Conservation (phyloP, 2,113 vertebrate genomes). For the Thamnaconus septentrionalis region DNA sequence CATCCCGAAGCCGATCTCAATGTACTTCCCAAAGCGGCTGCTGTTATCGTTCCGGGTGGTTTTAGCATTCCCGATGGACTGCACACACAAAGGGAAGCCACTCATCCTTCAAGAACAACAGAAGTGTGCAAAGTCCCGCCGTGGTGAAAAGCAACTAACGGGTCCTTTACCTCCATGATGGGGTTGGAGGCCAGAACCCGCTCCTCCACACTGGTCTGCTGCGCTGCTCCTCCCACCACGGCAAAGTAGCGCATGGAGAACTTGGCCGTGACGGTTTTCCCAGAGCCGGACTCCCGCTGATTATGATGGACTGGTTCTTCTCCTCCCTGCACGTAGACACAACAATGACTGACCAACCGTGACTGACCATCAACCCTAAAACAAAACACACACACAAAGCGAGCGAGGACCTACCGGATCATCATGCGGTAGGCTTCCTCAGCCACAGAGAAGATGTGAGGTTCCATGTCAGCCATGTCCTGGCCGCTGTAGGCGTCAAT, state of each 20-base stretch:
- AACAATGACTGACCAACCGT: neutral
- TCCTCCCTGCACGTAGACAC: conserved; percentile 66
- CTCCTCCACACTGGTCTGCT: conserved; percentile 79
- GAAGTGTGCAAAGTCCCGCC: too few relatives aligned
- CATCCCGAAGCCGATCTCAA: conserved; percentile 76
- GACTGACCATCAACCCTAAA: neutral
- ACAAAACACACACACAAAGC: neutral
- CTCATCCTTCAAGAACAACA: too few relatives aligned
- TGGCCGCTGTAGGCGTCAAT: conserved; percentile 82
- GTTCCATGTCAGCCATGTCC: conserved; percentile 80
- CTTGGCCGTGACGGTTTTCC: conserved; percentile 80
- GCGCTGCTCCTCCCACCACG: conserved; percentile 77
- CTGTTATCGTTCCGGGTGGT: conserved; percentile 83
- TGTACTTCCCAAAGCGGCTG: conserved; percentile 84
- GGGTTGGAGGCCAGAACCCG: conserved; percentile 79
- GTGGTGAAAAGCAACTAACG: neutral
- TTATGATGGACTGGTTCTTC: conserved; percentile 81
- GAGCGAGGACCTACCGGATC: conserved; percentile 72
- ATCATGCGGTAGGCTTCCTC: conserved; percentile 80
- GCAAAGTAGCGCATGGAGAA: conserved; percentile 82
- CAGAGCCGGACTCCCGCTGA: conserved; percentile 83
- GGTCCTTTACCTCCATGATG: conserved; percentile 77
- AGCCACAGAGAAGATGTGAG: conserved; percentile 82
- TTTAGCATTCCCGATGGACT: conserved; percentile 85
- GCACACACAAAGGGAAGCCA: neutral